Base-by-base conservation (phyloP, 2,113 vertebrate species). In the Phrynosoma blainvillii region DNA sequence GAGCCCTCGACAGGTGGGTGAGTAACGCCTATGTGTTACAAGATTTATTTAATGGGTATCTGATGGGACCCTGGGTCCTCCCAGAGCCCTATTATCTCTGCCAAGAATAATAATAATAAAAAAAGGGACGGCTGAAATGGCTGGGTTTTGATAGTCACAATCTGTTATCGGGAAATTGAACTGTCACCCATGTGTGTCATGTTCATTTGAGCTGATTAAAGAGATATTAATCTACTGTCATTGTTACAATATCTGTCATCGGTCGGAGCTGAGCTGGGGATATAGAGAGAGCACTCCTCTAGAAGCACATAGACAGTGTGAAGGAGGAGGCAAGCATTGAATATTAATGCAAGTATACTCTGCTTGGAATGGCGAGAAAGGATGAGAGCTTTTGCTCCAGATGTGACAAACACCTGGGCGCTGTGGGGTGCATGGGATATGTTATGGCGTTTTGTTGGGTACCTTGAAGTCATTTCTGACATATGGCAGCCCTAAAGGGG, bases 81-180 rank as follows among this genome's bases (percentile, higher is more conserved):
- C 88, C 92, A 89, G n/a, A 83, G 79, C 95, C 91, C 92, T 96
- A 95, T 96, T 96, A 97, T 97, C 97, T 96, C 95, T 93, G 88
- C 96, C 96, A 97, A 97, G 95, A 97, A 97, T 97, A 98, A 98
- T 96, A 97, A 94, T 97, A 27, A 83, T 77, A 85, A 77, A 75
- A 82, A 66, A 40, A 85, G 16, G 21, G 74, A 54, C 97, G 93
- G 95, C 93, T 94, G 97, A 91, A 96, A 94, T 91, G 88, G 96
- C 80, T 75, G 89, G 95, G 95, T 88, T 93, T 95, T 96, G 98
- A 98, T 97, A 97, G 98, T 97, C 91, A 92, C 97, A 97, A 99
- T 99, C 98, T 96, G 97, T 99, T 98, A 98, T 93, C 96, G 94
- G 97, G 96, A 99, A 99, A 99, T 99, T 98, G 98, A 98, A 98